Percentiles rank a stretch among this genome's conserved stretches.
phyloP scores from a whole-genome alignment of 2,113 vertebrate genomes.

The Picathartes gymnocephalus region DNA sequence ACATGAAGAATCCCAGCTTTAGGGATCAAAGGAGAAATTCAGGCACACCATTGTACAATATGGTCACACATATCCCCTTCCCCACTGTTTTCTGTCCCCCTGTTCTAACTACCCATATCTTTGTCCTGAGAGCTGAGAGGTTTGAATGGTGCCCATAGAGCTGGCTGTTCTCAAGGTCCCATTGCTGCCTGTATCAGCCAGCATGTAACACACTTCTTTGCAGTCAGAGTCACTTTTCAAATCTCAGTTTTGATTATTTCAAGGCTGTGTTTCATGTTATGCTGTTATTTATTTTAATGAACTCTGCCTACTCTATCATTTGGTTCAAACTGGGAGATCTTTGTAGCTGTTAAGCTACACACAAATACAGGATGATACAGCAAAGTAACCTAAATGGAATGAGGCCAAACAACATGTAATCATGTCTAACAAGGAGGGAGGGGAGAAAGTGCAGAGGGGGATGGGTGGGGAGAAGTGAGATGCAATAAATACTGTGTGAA shows the following conservation, averaged over 20 bases:
- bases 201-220: background rate
- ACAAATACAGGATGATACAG: slow-evolving; percentile 22
- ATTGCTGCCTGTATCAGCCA: background rate
- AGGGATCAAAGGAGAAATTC: background rate
- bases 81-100: background rate
- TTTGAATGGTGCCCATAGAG: slow-evolving; percentile 1
- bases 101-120: background rate
- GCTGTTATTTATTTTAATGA: slow-evolving; percentile 56
- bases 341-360: background rate
- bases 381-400: slow-evolving; percentile 47
- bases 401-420: slow-evolving; percentile 50
- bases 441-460: background rate
- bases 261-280: background rate
- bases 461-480: background rate
- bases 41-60: background rate
- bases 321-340: background rate
- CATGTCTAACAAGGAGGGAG: slow-evolving; percentile 24
- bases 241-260: slow-evolving; percentile 40
- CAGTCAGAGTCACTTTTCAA: background rate
- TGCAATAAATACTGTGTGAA: background rate
- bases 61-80: background rate
- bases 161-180: background rate
- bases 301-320: slow-evolving; percentile 33
- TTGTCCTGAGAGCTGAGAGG: background rate
- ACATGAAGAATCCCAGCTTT: background rate